A percentile compares a stretch with the other conserved stretches of the same genome.
These are phyloP conservation scores for Sipha maydis DNA, from an alignment of 2,888 invertebrate genomes.

Conservation along the genomic window DNA sequence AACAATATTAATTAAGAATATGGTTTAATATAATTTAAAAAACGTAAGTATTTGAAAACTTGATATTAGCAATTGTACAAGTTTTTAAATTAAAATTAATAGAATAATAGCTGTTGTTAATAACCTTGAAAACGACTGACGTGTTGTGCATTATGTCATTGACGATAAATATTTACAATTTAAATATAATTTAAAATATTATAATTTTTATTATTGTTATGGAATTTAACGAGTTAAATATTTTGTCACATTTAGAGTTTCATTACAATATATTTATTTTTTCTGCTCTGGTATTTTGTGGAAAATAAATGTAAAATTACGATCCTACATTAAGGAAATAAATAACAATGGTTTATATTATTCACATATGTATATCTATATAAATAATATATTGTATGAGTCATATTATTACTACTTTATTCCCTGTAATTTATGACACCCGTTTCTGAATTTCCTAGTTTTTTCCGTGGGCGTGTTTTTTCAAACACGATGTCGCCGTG, in stretches of 20 bases:
- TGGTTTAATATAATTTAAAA: neutral
- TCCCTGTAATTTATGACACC: slow-evolving; percentile 14
- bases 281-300: neutral
- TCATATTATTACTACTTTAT: slow-evolving; percentile 25
- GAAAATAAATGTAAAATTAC: neutral
- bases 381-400: slow-evolving; percentile 12
- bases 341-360: neutral
- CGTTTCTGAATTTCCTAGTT: slow-evolving; percentile 4
- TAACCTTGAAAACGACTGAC: slow-evolving; percentile 14
- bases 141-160: neutral
- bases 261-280: neutral
- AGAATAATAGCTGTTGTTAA: slow-evolving; percentile 21
- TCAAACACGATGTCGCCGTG: slow-evolving; percentile 15
- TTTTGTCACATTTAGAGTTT: slow-evolving; percentile 1
- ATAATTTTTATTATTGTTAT: neutral
- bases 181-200: neutral
- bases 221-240: neutral
- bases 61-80: neutral
- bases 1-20: too few species aligned
- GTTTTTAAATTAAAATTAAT: slow-evolving; percentile 13
- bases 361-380: neutral
- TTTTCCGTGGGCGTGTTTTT: slow-evolving; percentile 33
- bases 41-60: neutral
- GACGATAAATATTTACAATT: slow-evolving; percentile 16
- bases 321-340: neutral